These are phyloP conservation scores for Lophotriccus pileatus DNA, from an alignment of 2,797 vertebrate genomes.

Conservation along the genomic window DNA sequence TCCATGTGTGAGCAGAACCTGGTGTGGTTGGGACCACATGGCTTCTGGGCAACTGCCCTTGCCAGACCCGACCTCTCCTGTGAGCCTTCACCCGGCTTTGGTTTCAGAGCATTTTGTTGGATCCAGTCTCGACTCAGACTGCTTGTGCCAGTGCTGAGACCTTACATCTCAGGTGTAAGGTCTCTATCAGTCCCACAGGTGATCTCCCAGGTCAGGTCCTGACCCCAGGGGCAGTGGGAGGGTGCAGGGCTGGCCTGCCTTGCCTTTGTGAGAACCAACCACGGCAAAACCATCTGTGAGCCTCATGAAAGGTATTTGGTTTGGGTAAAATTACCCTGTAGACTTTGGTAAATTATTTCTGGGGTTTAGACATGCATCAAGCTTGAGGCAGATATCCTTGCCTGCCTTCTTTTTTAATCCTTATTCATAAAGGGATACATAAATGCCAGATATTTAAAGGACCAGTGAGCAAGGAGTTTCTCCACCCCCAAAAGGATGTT, in stretches of 20 bases:
- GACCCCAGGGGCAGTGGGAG: background rate
- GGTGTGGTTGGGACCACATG: fast-evolving
- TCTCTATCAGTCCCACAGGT: fast-evolving
- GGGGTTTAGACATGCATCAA: background rate
- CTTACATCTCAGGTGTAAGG: background rate
- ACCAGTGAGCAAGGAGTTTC: background rate
- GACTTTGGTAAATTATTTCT: background rate
- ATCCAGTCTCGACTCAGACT: fast-evolving
- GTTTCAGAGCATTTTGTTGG: fast-evolving
- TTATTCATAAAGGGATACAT: background rate
- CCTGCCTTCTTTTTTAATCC: background rate
- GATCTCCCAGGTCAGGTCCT: background rate
- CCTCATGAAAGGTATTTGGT: background rate
- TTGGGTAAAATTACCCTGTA: background rate
- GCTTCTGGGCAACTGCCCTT: background rate
- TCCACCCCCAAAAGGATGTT: background rate
- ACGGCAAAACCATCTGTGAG: background rate
- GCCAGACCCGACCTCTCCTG: background rate
- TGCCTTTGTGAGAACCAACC: fast-evolving
- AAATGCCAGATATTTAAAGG: background rate
- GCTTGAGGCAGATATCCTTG: background rate
- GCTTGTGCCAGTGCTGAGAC: background rate
- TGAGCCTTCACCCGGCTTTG: background rate
- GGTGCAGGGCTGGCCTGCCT: background rate
- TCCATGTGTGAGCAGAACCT: fast-evolving